Evolutionary conservation across 2,888 invertebrate species (phyloP).

Genomic region (Hybos culiciformis): DNA sequence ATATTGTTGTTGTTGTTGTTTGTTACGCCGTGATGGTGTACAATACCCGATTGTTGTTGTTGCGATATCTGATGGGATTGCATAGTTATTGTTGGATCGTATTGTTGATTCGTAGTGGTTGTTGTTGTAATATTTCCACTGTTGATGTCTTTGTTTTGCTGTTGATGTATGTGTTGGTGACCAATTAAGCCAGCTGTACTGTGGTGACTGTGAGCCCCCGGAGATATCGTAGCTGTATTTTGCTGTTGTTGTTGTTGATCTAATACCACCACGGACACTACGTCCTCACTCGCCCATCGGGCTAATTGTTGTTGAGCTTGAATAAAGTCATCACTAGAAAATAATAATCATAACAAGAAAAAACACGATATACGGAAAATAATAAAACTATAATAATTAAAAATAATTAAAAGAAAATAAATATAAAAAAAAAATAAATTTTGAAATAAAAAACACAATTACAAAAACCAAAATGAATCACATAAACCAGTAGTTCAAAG

Average conservation of each 20-base stretch:
- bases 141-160: too few relatives aligned
- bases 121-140: too few relatives aligned
- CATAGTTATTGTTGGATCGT: neutral
- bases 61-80: neutral
- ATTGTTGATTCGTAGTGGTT: too few relatives aligned
- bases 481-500: too few relatives aligned
- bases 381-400: constrained; percentile 14
- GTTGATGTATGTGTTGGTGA: neutral
- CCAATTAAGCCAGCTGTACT: neutral
- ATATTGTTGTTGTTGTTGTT: constrained; percentile 43
- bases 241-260: constrained; percentile 28
- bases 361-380: constrained; percentile 45
- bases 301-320: constrained; percentile 93
- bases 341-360: constrained; percentile 67
- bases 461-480: too few relatives aligned
- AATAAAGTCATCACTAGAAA: constrained; percentile 95
- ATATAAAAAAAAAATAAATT: neutral
- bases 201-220: too few relatives aligned
- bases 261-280: constrained; percentile 45
- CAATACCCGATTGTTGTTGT: constrained; percentile 33
- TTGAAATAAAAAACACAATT: too few relatives aligned
- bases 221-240: neutral
- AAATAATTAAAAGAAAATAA: neutral
- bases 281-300: constrained; percentile 88
- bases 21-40: constrained; percentile 41